Evolutionary conservation across 2,113 vertebrate species (phyloP), one percentile per base, ranked within the genome.

Genomic region (Sakesphorus luctuosus): DNA sequence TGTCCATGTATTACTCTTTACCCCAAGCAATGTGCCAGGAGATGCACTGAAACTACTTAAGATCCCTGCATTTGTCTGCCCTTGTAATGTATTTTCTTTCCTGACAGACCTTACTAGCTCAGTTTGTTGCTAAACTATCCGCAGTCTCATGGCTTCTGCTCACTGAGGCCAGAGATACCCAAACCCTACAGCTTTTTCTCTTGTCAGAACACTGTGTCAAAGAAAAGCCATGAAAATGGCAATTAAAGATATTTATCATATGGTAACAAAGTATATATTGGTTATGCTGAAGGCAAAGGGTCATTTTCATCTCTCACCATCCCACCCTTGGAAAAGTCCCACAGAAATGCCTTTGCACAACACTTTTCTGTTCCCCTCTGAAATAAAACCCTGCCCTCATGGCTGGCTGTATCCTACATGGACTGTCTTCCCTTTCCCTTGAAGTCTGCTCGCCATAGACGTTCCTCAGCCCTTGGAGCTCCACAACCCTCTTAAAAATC

Each of bases 391-490:
- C 25, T 40, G 26, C 11, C 20, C 25, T 56, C 29, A 4, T 4
- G 21, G 43, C 21, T 31, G 66, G 11, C 28, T 49, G 3, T 28
- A 20, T 83, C 15, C 62, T 23, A 14, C 26, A n/a, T 0, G 2
- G 8, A 23, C 6, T 3, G 31, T 4, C 11, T 43, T 17, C 18
- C 47, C 20, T 46, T 35, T 14, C 9, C 40, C 52, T 19, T 13
- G 56, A 28, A 40, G 9, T 2, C 0, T 0, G 0, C 38, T 44
- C 1, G 0, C 36, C 1, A 4, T 0, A 35, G 83, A 33, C 14
- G 28, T 13, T 14, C 20, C 14, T 68, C 28, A 33, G 29, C 33
- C 18, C 24, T 24, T 0, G 0, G 20, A 82, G 35, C 8, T 55
- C 52, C 17, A 23, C 2, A 0, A 4, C 5, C 25, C 13, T 18